Conservation (phyloP, 2,888 invertebrate genomes). For the Arrhopalites spinosus region DNA sequence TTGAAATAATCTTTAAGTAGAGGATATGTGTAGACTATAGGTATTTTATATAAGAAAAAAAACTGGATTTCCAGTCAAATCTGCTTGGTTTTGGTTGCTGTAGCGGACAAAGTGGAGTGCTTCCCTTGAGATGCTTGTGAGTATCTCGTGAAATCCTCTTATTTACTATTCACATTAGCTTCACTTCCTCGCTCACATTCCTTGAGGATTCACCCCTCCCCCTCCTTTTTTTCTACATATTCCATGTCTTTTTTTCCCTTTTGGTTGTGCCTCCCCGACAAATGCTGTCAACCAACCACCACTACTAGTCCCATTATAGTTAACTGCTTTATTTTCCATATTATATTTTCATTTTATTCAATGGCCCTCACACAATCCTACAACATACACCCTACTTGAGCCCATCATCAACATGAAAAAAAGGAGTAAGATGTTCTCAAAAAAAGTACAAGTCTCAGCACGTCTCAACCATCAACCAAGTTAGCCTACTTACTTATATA, state of each 20-base stretch:
- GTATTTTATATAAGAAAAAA: too few relatives aligned
- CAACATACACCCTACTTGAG: background rate
- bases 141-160: constrained; percentile 37
- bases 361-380: background rate
- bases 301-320: background rate
- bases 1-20: too few relatives aligned
- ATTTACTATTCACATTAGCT: constrained; percentile 41
- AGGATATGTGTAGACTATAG: too few relatives aligned
- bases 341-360: constrained; percentile 24
- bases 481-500: background rate
- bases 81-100: background rate
- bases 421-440: too few relatives aligned
- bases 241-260: too few relatives aligned
- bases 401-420: background rate
- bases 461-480: background rate
- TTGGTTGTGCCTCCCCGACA: background rate
- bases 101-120: background rate
- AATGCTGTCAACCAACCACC: background rate
- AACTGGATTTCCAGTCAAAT: background rate
- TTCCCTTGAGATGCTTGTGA: constrained; percentile 36
- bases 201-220: background rate
- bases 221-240: too few relatives aligned
- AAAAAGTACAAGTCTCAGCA: background rate
- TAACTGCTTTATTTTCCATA: constrained; percentile 23
- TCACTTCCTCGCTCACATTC: background rate